Conservation (phyloP, 2,888 invertebrate genomes). For the Tetranychus truncatus region DNA sequence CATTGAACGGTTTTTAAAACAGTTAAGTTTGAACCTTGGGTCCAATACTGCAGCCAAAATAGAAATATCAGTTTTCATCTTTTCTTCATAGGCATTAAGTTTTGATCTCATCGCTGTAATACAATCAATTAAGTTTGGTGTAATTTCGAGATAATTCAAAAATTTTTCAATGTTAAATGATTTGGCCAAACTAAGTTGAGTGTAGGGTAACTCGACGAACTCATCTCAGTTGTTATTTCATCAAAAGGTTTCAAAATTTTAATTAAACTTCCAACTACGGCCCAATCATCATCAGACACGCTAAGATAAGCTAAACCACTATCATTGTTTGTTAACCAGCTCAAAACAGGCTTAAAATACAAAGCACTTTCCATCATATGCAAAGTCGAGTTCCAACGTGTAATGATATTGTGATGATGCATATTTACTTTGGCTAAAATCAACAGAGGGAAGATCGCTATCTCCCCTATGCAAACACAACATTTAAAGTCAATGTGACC, state of each 20-base stretch:
- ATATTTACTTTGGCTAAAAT: too few species aligned
- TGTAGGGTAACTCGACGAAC: background rate
- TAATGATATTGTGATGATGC: background rate
- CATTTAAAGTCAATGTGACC: too few species aligned
- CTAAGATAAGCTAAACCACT: background rate
- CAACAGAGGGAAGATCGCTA: too few species aligned
- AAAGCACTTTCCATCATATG: background rate
- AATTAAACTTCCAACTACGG: background rate
- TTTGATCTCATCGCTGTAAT: too few species aligned
- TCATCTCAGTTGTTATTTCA: slow-evolving; percentile 40
- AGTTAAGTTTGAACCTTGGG: too few species aligned
- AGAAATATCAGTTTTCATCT: too few species aligned
- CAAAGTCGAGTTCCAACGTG: slow-evolving; percentile 2
- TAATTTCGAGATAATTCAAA: too few species aligned
- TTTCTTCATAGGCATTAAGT: too few species aligned
- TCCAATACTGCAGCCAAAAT: too few species aligned
- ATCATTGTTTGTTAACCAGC: background rate
- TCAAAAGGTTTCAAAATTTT: slow-evolving; percentile 62
- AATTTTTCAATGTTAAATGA: background rate
- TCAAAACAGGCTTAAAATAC: background rate
- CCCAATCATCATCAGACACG: background rate
- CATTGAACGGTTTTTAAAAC: too few species aligned
- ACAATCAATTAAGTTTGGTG: too few species aligned
- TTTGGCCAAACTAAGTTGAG: background rate
- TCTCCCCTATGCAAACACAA: too few species aligned